phyloP scores from a whole-genome alignment of 2,888 invertebrate species.

The Norana najaformis region DNA sequence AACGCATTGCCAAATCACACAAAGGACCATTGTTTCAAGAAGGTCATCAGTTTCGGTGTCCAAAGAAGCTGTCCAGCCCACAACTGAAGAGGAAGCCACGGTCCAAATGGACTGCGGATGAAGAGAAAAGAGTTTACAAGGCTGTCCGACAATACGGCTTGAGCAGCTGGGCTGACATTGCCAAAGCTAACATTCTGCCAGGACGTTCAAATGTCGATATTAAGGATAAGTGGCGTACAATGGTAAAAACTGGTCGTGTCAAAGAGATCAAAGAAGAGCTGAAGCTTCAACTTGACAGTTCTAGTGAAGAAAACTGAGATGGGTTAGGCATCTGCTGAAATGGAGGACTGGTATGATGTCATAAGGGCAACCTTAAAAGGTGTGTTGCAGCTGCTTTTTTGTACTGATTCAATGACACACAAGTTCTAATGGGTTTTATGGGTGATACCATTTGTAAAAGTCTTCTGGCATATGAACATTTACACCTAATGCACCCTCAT shows the following conservation, averaged over 20 bases:
- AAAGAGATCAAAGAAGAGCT: constrained; percentile 42
- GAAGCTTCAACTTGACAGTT: not conserved
- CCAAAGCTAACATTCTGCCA: not conserved
- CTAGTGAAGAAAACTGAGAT: not conserved
- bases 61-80: not conserved
- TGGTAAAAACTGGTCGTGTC: constrained; percentile 24
- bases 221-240: constrained; percentile 33
- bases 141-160: constrained; percentile 14
- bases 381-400: not conserved
- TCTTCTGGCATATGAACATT: not conserved
- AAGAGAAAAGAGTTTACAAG: constrained; percentile 18
- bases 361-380: not conserved
- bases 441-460: not conserved
- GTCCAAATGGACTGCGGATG: not conserved
- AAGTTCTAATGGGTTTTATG: not conserved
- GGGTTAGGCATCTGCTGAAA: not conserved
- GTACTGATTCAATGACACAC: not conserved
- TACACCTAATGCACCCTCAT: not conserved
- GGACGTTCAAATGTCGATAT: constrained; percentile 31
- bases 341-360: not conserved
- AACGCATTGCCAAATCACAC: not conserved
- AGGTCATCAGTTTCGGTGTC: not conserved
- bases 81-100: not conserved
- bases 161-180: constrained; percentile 31
- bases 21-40: not conserved